A percentile compares a stretch with the other conserved stretches of the same genome.
These are phyloP conservation scores for Gadopsis marmoratus DNA, from an alignment of 2,797 vertebrate genomes.

Conservation along the genomic window DNA sequence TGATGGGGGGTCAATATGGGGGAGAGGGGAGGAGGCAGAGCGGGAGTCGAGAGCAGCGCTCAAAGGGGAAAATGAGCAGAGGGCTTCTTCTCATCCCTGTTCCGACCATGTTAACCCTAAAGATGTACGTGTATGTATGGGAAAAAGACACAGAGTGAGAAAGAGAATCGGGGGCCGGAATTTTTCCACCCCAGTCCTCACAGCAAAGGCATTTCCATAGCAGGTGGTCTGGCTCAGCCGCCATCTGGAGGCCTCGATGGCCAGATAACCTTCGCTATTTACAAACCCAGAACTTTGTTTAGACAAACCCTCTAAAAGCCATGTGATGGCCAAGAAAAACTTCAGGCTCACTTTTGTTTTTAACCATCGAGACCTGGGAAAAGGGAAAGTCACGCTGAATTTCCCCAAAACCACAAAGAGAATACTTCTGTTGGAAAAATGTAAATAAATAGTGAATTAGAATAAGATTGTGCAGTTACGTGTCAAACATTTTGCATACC, in stretches of 20 bases:
- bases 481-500: slow-evolving; percentile 69
- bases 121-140: slow-evolving; percentile 44
- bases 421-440: slow-evolving; percentile 68
- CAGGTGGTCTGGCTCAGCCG: slow-evolving; percentile 85
- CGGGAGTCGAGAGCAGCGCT: slow-evolving; percentile 50
- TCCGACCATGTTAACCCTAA: slow-evolving; percentile 58
- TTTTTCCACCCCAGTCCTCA: slow-evolving; percentile 65
- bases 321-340: slow-evolving; percentile 78
- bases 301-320: slow-evolving; percentile 85
- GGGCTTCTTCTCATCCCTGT: slow-evolving; percentile 57
- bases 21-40: slow-evolving; percentile 18
- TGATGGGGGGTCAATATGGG: slow-evolving; percentile 63
- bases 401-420: slow-evolving; percentile 76
- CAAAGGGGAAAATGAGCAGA: slow-evolving; percentile 49
- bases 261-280: slow-evolving; percentile 87
- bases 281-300: slow-evolving; percentile 87
- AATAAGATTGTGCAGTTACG: slow-evolving; percentile 70
- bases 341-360: slow-evolving; percentile 74
- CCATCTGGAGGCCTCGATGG: slow-evolving; percentile 85
- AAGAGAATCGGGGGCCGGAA: slow-evolving; percentile 44
- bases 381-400: slow-evolving; percentile 73
- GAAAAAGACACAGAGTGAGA: slow-evolving; percentile 47
- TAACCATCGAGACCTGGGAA: slow-evolving; percentile 78
- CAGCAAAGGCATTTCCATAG: slow-evolving; percentile 81
- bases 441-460: slow-evolving; percentile 83